These are phyloP conservation scores for Theocolax elegans DNA, from an alignment of 1,140 invertebrate species.

Conservation along the genomic window DNA sequence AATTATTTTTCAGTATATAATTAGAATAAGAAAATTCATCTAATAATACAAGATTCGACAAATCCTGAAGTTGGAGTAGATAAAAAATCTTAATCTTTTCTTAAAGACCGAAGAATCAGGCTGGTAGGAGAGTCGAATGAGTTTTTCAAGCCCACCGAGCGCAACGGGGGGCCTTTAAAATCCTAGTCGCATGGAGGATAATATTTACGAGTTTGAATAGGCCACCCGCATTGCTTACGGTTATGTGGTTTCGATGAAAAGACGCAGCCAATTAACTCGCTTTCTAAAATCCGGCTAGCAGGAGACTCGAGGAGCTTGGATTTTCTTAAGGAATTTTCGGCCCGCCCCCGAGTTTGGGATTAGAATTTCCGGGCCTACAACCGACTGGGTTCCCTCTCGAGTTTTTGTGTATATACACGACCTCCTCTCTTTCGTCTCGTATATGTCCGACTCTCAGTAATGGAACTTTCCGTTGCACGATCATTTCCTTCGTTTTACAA, in stretches of 20 bases:
- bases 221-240: conserved; percentile 12
- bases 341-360: conserved; percentile 2
- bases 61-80: too few relatives aligned
- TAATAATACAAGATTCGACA: too few relatives aligned
- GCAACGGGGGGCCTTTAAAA: conserved; percentile 17
- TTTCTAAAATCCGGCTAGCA: conserved; percentile 42
- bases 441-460: too few relatives aligned
- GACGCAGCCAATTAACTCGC: conserved; percentile 46
- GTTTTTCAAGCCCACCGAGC: background rate
- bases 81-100: too few relatives aligned
- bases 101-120: too few relatives aligned
- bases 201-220: background rate
- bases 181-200: conserved; percentile 6
- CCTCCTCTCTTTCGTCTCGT: too few relatives aligned
- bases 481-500: too few relatives aligned
- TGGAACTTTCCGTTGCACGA: too few relatives aligned
- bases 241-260: conserved; percentile 35
- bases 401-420: too few relatives aligned
- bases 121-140: conserved; percentile 21
- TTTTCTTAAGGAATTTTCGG: conserved; percentile 40
- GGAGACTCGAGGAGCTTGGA: conserved; percentile 40
- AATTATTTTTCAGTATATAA: too few relatives aligned
- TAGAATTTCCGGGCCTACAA: conserved; percentile 5
- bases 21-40: too few relatives aligned
- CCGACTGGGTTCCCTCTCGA: too few relatives aligned